phyloP scores from a whole-genome alignment of 2,888 invertebrate species.

The Cephus runcator region DNA sequence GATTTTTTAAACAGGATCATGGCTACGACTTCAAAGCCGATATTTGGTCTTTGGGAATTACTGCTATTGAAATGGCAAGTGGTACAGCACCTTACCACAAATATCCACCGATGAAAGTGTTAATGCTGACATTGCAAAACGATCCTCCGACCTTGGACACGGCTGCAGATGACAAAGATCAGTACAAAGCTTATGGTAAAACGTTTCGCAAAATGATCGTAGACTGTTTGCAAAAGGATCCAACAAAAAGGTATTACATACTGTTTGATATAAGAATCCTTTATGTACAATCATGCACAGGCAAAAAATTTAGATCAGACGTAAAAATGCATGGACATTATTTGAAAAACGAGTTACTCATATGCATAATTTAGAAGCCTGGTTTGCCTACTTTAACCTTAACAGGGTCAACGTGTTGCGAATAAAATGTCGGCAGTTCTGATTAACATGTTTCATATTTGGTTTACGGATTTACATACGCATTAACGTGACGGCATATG shows the following conservation, averaged over 20 bases:
- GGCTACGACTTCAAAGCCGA: constrained; percentile 99
- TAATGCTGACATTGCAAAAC: constrained; percentile 98
- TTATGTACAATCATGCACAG: neutral
- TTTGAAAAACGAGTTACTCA: neutral
- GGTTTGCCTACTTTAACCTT: neutral
- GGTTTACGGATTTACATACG: neutral
- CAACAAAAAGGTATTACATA: constrained; percentile 76
- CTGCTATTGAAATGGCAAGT: constrained; percentile 98
- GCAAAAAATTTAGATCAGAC: too few relatives aligned
- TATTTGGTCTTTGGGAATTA: constrained; percentile 94
- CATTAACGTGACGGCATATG: neutral
- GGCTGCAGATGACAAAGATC: constrained; percentile 95
- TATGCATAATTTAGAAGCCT: neutral
- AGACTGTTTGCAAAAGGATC: constrained; percentile 97
- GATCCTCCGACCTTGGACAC: constrained; percentile 98
- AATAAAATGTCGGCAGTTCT: neutral
- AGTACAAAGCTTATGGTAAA: constrained; percentile 97
- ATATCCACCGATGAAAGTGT: constrained; percentile 98
- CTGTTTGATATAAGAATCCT: neutral
- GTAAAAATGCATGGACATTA: neutral
- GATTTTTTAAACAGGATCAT: constrained; percentile 74
- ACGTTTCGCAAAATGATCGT: constrained; percentile 96
- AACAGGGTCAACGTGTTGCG: neutral
- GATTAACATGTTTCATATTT: constrained; percentile 7
- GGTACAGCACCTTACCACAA: constrained; percentile 99